Evolutionary conservation across 2,797 vertebrate genomes (phyloP).

Genomic region (Labeo calbasu): DNA sequence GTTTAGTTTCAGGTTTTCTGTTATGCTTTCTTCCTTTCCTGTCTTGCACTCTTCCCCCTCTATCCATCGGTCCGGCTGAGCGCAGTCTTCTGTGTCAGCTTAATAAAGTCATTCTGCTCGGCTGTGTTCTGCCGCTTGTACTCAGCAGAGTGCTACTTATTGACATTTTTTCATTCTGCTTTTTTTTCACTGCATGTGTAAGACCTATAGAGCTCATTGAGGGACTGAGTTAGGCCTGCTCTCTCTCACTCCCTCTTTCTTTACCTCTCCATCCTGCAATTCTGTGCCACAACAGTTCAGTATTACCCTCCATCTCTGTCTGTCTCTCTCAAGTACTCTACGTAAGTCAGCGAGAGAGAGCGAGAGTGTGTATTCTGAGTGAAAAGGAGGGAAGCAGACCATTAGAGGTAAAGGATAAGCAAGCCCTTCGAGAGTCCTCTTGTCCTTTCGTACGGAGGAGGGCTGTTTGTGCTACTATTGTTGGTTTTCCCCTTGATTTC

Average conservation of each 20-base stretch:
- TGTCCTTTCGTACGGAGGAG: slow-evolving; percentile 47
- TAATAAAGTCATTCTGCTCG: slow-evolving; percentile 63
- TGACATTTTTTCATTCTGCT: slow-evolving; percentile 58
- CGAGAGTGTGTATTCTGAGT: slow-evolving; percentile 14
- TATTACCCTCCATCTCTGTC: slow-evolving; percentile 43
- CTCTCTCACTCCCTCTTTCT: slow-evolving; percentile 17
- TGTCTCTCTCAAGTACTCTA: slow-evolving; percentile 31
- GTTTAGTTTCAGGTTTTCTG: slow-evolving; percentile 33
- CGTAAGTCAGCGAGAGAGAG: slow-evolving; percentile 3
- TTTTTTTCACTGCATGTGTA: slow-evolving; percentile 57
- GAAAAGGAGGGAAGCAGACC: slow-evolving; percentile 27
- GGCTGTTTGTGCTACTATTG: slow-evolving; percentile 55
- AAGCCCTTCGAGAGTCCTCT: slow-evolving; percentile 41
- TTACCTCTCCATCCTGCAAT: slow-evolving; percentile 31
- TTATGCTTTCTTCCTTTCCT: slow-evolving; percentile 19
- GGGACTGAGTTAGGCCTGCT: slow-evolving; percentile 35
- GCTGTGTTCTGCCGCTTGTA: slow-evolving; percentile 60
- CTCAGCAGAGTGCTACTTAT: slow-evolving; percentile 63
- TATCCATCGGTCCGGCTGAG: slow-evolving; percentile 46
- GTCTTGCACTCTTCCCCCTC: slow-evolving; percentile 33
- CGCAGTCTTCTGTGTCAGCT: slow-evolving; percentile 63
- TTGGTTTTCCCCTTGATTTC: slow-evolving; percentile 61
- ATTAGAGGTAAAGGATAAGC: slow-evolving; percentile 49
- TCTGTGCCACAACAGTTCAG: slow-evolving; percentile 25
- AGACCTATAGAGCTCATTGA: slow-evolving; percentile 46